Evolutionary conservation across 2,797 vertebrate genomes (phyloP).

Genomic region (Odontamblyopus rebecca): DNA sequence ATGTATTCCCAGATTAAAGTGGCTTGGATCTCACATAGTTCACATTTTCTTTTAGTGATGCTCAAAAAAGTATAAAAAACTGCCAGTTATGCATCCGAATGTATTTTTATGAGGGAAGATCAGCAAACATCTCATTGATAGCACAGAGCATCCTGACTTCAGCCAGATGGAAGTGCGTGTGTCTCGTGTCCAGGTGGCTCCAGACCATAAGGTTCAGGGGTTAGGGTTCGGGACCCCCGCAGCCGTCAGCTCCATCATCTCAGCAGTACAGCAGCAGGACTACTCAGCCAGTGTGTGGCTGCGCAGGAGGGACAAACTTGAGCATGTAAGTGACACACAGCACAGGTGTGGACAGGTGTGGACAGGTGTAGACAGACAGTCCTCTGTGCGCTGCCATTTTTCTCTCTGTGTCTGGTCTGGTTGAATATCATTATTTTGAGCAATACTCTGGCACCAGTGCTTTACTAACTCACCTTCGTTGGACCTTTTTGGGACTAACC

Average conservation of each 20-base stretch:
- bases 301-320: conserved; percentile 88
- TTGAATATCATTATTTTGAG: background rate
- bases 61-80: conserved; percentile 4
- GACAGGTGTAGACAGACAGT: no score
- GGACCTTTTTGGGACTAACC: background rate
- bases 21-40: background rate
- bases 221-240: conserved; percentile 59
- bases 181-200: conserved; percentile 64
- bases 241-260: conserved; percentile 79
- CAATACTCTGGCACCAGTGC: background rate
- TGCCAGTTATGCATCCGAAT: background rate
- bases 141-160: background rate
- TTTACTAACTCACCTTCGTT: background rate
- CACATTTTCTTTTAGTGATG: background rate
- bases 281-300: conserved; percentile 93
- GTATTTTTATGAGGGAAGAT: conserved; percentile 16
- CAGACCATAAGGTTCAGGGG: conserved; percentile 82
- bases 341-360: no score
- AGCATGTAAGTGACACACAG: conserved; percentile 83
- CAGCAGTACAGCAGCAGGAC: conserved; percentile 89
- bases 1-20: background rate
- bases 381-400: no score
- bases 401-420: no score
- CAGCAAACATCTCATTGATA: conserved; percentile 14
- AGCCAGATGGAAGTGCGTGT: conserved; percentile 59